Evolutionary conservation across 2,113 vertebrate genomes (phyloP), one percentile per base, ranked within the genome.

Genomic region (Rhinopomastus cyanomelas): DNA sequence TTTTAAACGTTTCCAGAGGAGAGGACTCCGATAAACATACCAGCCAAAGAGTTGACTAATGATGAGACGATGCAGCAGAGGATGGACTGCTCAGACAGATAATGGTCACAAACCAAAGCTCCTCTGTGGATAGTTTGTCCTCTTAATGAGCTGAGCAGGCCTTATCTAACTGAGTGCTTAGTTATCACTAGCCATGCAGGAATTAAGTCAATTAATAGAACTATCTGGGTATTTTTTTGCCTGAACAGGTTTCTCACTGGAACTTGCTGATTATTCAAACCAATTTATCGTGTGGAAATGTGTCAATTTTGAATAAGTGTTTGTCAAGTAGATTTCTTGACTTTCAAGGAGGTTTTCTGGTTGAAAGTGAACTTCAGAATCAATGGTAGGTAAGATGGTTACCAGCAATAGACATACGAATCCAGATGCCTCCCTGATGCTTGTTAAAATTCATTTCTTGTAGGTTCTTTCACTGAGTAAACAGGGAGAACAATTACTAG

Each of bases 1-100:
- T n/a, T n/a, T n/a, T n/a, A n/a, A n/a, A n/a, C n/a, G n/a, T n/a
- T n/a, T n/a, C n/a, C n/a, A n/a, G n/a, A n/a, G n/a, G n/a, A n/a
- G n/a, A n/a, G n/a, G n/a, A n/a, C n/a, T n/a, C n/a, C n/a, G n/a
- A 30, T 2, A 15, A 66, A 15, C 34, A 27, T 5, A 6, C 0
- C 16, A 55, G 27, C 6, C 65, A 27, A 55, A 62, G 2, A n/a
- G 36, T 1, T 65, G 67, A 59, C 46, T 62, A 5, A 3, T n/a
- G 59, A 44, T 27, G 37, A 64, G 46, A 32, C 20, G 59, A 20
- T 32, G 55, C 36, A 48, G 59, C 2, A 46, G 66, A 14, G 48
- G 19, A 32, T 14, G 68, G n/a, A 48, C 59, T 6, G 4, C 65
- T 60, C 25, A 39, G 30, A 18, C 32, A 30, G 71, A 30, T 9